phyloP scores from a whole-genome alignment of 2,113 vertebrate genomes.

The Passer domesticus region DNA sequence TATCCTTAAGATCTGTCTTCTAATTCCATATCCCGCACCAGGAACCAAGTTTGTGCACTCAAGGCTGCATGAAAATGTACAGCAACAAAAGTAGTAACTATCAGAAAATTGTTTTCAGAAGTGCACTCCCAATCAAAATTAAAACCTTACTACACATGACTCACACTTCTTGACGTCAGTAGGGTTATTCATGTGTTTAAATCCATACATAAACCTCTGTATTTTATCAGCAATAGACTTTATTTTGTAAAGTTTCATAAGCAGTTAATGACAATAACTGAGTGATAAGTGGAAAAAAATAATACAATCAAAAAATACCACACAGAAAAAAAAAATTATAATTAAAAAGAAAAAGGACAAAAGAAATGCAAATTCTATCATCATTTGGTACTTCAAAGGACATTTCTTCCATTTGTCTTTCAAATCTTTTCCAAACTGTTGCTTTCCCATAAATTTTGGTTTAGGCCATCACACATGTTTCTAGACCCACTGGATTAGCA shows the following conservation, averaged over 20 bases:
- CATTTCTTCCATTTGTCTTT: not conserved
- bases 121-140: not conserved
- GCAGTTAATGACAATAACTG: not conserved
- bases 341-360: too few relatives aligned
- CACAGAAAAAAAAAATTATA: not conserved
- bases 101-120: not conserved
- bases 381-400: not conserved
- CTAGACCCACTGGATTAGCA: not conserved
- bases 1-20: not conserved
- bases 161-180: not conserved
- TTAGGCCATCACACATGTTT: not conserved
- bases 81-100: not conserved
- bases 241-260: not conserved
- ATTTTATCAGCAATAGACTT: not conserved
- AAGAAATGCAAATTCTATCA: not conserved
- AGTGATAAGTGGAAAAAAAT: not conserved
- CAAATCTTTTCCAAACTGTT: not conserved
- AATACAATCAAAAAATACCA: not conserved
- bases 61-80: not conserved
- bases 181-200: not conserved
- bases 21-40: not conserved
- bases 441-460: not conserved
- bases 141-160: not conserved
- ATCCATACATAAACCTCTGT: not conserved
- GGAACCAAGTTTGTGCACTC: not conserved